A percentile compares a stretch with the other conserved stretches of the same genome.
Conservation (phyloP, 1,140 invertebrate genomes). For the Pogonus chalceus region DNA sequence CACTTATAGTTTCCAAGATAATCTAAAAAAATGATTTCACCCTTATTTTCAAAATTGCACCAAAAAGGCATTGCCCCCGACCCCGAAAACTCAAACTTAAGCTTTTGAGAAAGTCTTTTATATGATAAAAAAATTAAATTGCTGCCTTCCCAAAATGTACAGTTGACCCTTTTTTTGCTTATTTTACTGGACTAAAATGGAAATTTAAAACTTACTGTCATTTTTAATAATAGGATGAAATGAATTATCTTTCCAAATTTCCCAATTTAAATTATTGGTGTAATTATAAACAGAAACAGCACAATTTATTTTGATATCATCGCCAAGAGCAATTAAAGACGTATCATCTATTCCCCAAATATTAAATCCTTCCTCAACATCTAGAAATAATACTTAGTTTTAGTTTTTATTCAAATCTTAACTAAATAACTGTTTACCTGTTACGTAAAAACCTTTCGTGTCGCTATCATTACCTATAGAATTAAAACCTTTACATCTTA, state of each 20-base stretch:
- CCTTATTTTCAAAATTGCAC: no score
- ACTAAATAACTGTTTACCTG: slow-evolving; percentile 13
- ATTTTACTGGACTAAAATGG: background rate
- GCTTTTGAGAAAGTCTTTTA: no score
- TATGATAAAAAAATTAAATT: no score
- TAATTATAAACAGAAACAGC: slow-evolving; percentile 45
- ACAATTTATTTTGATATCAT: slow-evolving; percentile 42
- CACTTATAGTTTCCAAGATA: no score
- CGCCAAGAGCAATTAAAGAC: slow-evolving; percentile 38
- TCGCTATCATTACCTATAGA: slow-evolving; percentile 15
- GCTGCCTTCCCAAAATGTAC: no score
- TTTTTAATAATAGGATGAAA: slow-evolving; percentile 18
- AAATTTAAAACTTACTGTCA: slow-evolving; percentile 12
- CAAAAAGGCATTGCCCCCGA: no score
- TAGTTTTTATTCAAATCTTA: slow-evolving; percentile 11
- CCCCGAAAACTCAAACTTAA: no score
- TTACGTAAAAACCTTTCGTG: slow-evolving; percentile 15
- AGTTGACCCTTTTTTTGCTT: no score
- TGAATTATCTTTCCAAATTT: slow-evolving; percentile 11
- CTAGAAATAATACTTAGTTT: slow-evolving; percentile 19
- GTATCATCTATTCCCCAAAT: slow-evolving; percentile 32
- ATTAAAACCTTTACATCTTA: slow-evolving; percentile 32
- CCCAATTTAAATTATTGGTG: slow-evolving; percentile 36
- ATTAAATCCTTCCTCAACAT: slow-evolving; percentile 33
- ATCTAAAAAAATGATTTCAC: no score